Conservation (phyloP, 2,113 vertebrate species). For the Ailuropoda melanoleuca region DNA sequence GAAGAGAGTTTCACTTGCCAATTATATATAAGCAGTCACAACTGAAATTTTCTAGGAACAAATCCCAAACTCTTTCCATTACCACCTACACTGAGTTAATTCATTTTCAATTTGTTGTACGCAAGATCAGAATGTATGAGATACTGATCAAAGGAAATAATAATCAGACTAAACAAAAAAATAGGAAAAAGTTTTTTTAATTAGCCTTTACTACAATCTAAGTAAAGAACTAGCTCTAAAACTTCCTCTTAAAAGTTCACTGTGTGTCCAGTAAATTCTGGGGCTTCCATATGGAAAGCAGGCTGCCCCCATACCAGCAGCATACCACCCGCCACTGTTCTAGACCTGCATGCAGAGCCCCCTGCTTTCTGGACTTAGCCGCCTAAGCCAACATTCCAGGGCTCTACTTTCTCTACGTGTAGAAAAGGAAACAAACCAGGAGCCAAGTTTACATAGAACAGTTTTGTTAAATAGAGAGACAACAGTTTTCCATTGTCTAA, state of each 20-base stretch:
- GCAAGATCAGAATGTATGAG: neutral
- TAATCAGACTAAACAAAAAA: neutral
- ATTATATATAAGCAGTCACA: neutral
- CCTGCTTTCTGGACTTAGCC: neutral
- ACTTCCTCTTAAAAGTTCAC: neutral
- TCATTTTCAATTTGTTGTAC: neutral
- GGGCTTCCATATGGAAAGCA: too few relatives aligned
- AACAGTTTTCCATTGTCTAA: neutral
- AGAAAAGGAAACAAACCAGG: neutral
- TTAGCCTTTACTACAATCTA: neutral
- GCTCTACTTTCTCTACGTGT: neutral
- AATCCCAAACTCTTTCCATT: neutral
- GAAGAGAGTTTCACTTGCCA: neutral
- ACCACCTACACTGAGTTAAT: neutral
- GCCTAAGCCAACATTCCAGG: neutral
- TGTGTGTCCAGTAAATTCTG: neutral
- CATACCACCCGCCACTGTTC: neutral
- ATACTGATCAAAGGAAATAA: neutral
- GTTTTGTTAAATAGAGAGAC: neutral
- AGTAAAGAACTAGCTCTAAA: neutral
- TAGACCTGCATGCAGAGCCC: neutral
- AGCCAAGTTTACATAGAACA: neutral
- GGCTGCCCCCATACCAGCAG: neutral
- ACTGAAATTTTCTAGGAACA: neutral
- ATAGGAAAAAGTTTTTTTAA: neutral